Conservation (phyloP, 2,888 invertebrate species). For the Erebia ligea region DNA sequence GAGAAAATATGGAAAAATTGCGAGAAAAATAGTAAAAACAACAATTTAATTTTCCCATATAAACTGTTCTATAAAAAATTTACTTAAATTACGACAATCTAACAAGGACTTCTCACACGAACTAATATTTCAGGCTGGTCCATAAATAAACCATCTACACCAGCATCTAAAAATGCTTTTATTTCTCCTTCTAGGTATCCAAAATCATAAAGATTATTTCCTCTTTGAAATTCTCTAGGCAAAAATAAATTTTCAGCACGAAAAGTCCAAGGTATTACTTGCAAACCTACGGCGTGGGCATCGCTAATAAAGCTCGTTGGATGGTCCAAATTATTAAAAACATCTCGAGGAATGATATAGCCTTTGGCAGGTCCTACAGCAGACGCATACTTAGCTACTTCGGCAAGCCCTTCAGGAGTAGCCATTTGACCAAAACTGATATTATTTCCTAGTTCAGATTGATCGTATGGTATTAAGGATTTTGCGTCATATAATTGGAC, state of each 20-base stretch:
- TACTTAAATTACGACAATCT: not conserved
- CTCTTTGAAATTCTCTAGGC: slow-evolving; percentile 61
- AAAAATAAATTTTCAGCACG: slow-evolving; percentile 70
- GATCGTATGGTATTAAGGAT: slow-evolving; percentile 62
- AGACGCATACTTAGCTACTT: slow-evolving; percentile 68
- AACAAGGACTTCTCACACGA: slow-evolving; percentile 37
- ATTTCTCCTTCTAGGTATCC: slow-evolving; percentile 66
- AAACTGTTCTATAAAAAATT: no score
- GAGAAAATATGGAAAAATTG: no score
- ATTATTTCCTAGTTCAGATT: slow-evolving; percentile 52
- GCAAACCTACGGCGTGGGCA: slow-evolving; percentile 65
- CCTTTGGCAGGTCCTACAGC: slow-evolving; percentile 73
- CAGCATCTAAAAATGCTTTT: slow-evolving; percentile 62
- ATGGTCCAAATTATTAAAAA: slow-evolving; percentile 54
- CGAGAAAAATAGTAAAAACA: no score
- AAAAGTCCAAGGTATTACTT: slow-evolving; percentile 75
- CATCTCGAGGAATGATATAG: slow-evolving; percentile 68
- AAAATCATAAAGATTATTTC: slow-evolving; percentile 48
- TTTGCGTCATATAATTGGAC: slow-evolving; percentile 62
- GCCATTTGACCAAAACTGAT: slow-evolving; percentile 70
- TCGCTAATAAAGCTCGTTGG: slow-evolving; percentile 65
- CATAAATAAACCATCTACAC: slow-evolving; percentile 71
- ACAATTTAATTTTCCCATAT: no score
- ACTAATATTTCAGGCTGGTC: slow-evolving; percentile 68
- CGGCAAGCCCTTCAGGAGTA: slow-evolving; percentile 61